Evolutionary conservation across 2,888 invertebrate species (phyloP).

Genomic region (Tenthredo distinguenda): DNA sequence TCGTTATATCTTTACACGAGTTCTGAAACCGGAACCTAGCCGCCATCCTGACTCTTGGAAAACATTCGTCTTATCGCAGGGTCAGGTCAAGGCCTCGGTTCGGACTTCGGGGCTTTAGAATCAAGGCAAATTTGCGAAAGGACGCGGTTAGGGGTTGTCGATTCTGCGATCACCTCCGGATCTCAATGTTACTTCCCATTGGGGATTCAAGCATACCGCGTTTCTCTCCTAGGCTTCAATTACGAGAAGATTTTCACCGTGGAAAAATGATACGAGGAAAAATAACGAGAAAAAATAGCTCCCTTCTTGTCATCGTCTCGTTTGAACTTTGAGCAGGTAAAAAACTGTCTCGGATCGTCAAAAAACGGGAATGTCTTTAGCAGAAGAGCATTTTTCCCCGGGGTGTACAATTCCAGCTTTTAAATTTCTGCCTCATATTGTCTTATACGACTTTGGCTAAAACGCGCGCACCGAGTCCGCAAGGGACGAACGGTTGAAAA

Average conservation of each 20-base stretch:
- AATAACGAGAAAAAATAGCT: neutral
- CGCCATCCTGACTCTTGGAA: neutral
- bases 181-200: neutral
- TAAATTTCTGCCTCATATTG: neutral
- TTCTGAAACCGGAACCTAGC: neutral
- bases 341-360: neutral
- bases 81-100: neutral
- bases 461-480: neutral
- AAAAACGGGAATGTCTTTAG: neutral
- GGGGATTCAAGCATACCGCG: neutral
- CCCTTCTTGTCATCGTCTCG: neutral
- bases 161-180: neutral
- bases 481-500: neutral
- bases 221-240: neutral
- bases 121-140: neutral
- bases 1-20: neutral
- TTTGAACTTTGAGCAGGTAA: neutral
- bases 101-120: constrained; percentile 11
- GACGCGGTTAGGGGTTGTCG: neutral
- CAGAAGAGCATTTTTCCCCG: neutral
- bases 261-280: neutral
- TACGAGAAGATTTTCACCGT: neutral
- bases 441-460: neutral
- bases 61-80: neutral
- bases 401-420: neutral